phyloP scores from a whole-genome alignment of 2,888 invertebrate species.

The Drosophila emarginata region DNA sequence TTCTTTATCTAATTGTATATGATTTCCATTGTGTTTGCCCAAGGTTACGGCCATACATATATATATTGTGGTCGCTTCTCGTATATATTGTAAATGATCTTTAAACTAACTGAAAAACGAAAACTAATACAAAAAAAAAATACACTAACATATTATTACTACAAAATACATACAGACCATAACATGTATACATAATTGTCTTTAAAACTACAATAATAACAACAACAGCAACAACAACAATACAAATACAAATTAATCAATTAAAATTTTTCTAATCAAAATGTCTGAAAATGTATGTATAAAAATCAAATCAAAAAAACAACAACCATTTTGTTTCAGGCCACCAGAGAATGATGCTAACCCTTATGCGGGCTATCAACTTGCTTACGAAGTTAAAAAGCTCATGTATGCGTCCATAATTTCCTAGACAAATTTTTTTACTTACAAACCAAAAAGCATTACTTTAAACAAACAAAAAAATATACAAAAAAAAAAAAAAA shows the following conservation, averaged over 20 bases:
- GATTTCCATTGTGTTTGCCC: conserved; percentile 8
- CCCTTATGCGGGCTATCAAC: conserved; percentile 98
- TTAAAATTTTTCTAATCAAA: conserved; percentile 30
- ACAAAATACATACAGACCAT: neutral
- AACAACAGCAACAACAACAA: conserved; percentile 31
- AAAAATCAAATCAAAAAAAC: conserved; percentile 51
- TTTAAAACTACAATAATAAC: conserved; percentile 34
- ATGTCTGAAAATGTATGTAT: conserved; percentile 57
- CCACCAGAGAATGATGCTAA: conserved; percentile 93
- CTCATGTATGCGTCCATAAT: conserved; percentile 94
- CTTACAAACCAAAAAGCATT: conserved; percentile 49
- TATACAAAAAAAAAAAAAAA: conserved; percentile 18
- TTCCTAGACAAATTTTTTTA: conserved; percentile 69
- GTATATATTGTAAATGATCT: conserved; percentile 70
- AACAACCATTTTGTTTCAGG: conserved; percentile 87
- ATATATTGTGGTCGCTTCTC: conserved; percentile 29
- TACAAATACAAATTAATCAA: conserved; percentile 43
- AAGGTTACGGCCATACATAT: neutral
- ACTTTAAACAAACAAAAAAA: conserved; percentile 20
- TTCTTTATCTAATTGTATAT: conserved; percentile 1
- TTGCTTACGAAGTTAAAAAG: conserved; percentile 99
- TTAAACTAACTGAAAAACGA: conserved; percentile 31
- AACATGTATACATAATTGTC: conserved; percentile 36
- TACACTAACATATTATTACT: conserved; percentile 40
- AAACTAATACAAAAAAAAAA: conserved; percentile 14